Percentiles rank a stretch among this genome's conserved stretches.
phyloP scores from a whole-genome alignment of 2,797 vertebrate species.

The Linurgus olivaceus region DNA sequence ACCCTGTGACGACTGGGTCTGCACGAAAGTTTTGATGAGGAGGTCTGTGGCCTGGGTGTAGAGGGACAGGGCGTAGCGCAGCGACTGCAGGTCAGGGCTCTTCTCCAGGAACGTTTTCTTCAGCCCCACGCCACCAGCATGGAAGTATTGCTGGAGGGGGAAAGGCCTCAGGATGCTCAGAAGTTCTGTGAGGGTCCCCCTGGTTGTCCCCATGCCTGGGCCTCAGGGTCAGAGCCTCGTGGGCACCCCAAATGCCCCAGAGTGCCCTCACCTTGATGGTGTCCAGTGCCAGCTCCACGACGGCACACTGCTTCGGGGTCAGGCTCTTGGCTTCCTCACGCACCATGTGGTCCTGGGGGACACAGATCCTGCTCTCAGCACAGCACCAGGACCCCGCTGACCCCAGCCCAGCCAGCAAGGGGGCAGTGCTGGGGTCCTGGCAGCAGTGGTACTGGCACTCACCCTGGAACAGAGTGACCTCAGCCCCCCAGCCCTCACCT shows the following conservation, averaged over 20 bases:
- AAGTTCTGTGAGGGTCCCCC: background rate
- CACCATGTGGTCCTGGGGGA: slow-evolving; percentile 93
- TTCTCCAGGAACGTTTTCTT: slow-evolving; percentile 99
- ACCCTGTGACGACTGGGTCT: slow-evolving; percentile 95
- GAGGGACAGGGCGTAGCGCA: slow-evolving; percentile 95
- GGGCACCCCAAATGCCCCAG: background rate
- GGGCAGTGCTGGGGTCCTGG: background rate
- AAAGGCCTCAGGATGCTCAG: background rate
- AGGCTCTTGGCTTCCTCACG: slow-evolving; percentile 96
- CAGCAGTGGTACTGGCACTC: background rate
- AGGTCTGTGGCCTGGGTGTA: slow-evolving; percentile 98
- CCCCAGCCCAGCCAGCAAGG: background rate
- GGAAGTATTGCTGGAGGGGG: slow-evolving; percentile 92
- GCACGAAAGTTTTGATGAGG: slow-evolving; percentile 97
- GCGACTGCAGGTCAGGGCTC: slow-evolving; percentile 92
- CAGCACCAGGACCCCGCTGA: background rate
- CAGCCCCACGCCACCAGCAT: slow-evolving; percentile 94
- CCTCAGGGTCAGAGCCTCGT: background rate
- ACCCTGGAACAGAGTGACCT: background rate
- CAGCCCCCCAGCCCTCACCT: slow-evolving; percentile 89
- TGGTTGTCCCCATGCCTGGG: accelerated
- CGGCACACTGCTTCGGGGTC: slow-evolving; percentile 95
- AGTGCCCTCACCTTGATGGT: slow-evolving; percentile 90
- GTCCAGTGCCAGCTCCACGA: slow-evolving; percentile 94
- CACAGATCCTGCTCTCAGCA: background rate